Evolutionary conservation across 2,888 invertebrate species (phyloP).

Genomic region (Hipparchia semele): DNA sequence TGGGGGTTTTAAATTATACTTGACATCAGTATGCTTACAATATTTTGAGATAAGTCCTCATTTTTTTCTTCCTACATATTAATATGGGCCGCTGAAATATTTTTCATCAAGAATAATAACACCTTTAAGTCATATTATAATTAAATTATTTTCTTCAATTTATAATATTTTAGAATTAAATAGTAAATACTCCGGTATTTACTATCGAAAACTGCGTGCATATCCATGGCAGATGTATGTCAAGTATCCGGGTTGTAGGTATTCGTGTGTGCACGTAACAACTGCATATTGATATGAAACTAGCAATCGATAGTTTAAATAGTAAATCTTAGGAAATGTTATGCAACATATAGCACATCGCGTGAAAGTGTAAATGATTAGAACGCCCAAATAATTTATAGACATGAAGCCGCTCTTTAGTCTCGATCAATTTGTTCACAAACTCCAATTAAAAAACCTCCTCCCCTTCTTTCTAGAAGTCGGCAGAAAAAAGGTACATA

Average conservation of each 20-base stretch:
- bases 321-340: conserved; percentile 48
- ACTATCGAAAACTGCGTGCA: background rate
- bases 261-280: conserved; percentile 46
- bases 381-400: conserved; percentile 31
- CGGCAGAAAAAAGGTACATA: no score
- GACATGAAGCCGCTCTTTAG: conserved; percentile 2
- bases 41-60: background rate
- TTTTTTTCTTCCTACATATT: no score
- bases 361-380: conserved; percentile 46
- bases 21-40: background rate
- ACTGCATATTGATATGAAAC: conserved; percentile 49
- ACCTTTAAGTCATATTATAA: no score
- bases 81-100: background rate
- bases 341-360: conserved; percentile 45
- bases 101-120: background rate
- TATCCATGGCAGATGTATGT: conserved; percentile 40
- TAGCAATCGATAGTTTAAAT: conserved; percentile 49
- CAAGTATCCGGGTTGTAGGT: conserved; percentile 46
- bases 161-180: no score
- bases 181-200: no score
- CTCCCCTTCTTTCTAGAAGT: no score
- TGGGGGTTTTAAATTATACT: background rate
- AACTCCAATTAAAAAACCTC: no score
- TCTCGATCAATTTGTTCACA: background rate
- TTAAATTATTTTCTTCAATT: no score